These are phyloP conservation scores for Melolontha melolontha DNA, from an alignment of 2,888 invertebrate genomes.

Conservation along the genomic window DNA sequence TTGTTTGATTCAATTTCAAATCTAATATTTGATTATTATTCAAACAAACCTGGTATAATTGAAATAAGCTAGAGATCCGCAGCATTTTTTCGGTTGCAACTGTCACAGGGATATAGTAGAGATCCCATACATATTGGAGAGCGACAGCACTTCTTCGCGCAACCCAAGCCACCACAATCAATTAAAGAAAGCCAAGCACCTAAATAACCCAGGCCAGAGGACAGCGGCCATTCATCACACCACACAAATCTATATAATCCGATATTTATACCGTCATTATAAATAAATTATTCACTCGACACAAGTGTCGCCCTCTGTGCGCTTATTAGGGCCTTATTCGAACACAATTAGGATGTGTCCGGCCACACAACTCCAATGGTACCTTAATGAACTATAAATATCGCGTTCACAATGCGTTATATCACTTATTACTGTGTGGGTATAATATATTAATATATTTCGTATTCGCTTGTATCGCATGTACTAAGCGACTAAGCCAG, in stretches of 20 bases:
- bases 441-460: conserved; percentile 64
- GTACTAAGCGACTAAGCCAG: neutral
- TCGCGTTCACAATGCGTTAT: conserved; percentile 64
- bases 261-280: conserved; percentile 66
- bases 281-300: conserved; percentile 65
- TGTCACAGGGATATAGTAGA: neutral
- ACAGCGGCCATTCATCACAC: conserved; percentile 61
- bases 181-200: conserved; percentile 45
- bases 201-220: conserved; percentile 42
- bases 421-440: conserved; percentile 64
- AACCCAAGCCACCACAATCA: conserved; percentile 39
- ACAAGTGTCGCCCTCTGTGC: conserved; percentile 61
- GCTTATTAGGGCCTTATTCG: conserved; percentile 65
- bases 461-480: conserved; percentile 7
- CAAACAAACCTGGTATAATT: too few species aligned
- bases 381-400: conserved; percentile 66
- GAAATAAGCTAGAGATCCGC: conserved; percentile 1
- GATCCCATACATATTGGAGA: neutral
- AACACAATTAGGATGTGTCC: conserved; percentile 66
- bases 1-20: too few species aligned
- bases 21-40: too few species aligned
- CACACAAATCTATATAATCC: conserved; percentile 65
- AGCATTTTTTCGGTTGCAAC: conserved; percentile 6
- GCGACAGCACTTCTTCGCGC: conserved; percentile 23
- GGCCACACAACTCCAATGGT: conserved; percentile 63